Conservation (phyloP, 1,140 invertebrate species). For the Drosophila pallidifrons region DNA sequence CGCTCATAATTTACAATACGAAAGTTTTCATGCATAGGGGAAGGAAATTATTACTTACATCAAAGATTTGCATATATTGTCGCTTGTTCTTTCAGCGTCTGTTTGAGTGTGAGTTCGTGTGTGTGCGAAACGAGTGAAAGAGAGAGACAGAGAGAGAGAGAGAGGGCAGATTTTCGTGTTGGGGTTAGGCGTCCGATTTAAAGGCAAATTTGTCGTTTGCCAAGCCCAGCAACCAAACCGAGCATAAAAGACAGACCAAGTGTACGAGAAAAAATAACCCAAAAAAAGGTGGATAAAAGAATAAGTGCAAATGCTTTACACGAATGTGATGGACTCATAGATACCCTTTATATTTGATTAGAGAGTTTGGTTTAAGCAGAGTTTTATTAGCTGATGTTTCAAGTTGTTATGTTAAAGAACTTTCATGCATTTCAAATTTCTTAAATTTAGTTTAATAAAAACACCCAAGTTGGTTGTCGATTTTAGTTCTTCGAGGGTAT, state of each 20-base stretch:
- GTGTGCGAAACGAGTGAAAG: constrained; percentile 29
- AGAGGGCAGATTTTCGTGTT: background rate
- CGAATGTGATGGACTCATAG: background rate
- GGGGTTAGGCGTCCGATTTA: constrained; percentile 47
- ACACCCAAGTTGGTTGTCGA: too few species aligned
- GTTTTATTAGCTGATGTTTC: too few species aligned
- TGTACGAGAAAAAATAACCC: constrained; percentile 6
- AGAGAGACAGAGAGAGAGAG: too few species aligned
- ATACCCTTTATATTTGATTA: background rate
- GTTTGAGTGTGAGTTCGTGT: background rate
- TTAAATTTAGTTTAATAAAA: too few species aligned
- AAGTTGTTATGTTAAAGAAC: too few species aligned
- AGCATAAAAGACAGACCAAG: constrained; percentile 49
- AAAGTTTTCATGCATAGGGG: constrained; percentile 63
- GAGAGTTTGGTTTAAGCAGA: background rate
- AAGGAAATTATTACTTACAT: constrained; percentile 83
- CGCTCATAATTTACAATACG: constrained; percentile 75
- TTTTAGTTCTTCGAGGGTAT: background rate
- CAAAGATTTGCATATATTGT: constrained; percentile 80
- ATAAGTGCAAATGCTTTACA: background rate
- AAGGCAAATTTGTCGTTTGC: constrained; percentile 50
- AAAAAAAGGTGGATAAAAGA: background rate
- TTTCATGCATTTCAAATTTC: too few species aligned
- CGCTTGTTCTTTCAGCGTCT: constrained; percentile 28
- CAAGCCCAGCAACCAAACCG: constrained; percentile 16